Base-by-base conservation (phyloP, 2,888 invertebrate genomes). In the Timema cristinae region DNA sequence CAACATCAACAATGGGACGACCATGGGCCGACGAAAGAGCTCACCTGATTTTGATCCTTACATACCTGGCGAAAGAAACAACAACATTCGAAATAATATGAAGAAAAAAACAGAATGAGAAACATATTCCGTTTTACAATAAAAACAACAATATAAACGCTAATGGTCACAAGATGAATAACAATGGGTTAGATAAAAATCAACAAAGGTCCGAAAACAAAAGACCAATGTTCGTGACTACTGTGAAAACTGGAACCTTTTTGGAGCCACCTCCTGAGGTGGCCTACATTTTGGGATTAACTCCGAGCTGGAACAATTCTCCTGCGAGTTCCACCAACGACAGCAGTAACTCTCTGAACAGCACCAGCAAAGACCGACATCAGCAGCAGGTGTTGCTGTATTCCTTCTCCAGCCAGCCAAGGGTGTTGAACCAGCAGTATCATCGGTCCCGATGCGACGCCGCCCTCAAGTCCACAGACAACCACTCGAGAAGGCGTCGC, bases 181-280 rank as follows among this genome's bases (percentile, higher is more conserved):
- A 32, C 0, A 63, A 63, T 16, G 32, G 32, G 32, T 32, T 32
- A 32, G 32, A 32, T 32, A 32, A 32, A 32, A 75, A 68, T 16
- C 51, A 50, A 7, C 32, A 32, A 32, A 32, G 32, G 32, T 32
- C 32, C 4, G 72, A 73, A 50, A 67, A 74, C 16, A 74, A 76
- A 67, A 77, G 78, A 70, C 78, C 80, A 0, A 79, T 92, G 10
- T 94, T 94, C 79, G 89, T 93, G 75, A 93, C 92, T 10, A 93
- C 93, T 0, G 94, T 94, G 63, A 91, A 90, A 77, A 88, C 87
- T 69, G 94, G 94, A 5, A 88, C 89, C 78, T 94, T 93, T 80
- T 82, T 93, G 75, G 88, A 91, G 79, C 93, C 94, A 7, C 91
- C 92, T 0, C 89, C 89, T n/a, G 89, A 89, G 78, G 82, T 90